These are phyloP conservation scores for Aerospiza tachiro DNA, from an alignment of 2,797 vertebrate genomes.

Conservation along the genomic window DNA sequence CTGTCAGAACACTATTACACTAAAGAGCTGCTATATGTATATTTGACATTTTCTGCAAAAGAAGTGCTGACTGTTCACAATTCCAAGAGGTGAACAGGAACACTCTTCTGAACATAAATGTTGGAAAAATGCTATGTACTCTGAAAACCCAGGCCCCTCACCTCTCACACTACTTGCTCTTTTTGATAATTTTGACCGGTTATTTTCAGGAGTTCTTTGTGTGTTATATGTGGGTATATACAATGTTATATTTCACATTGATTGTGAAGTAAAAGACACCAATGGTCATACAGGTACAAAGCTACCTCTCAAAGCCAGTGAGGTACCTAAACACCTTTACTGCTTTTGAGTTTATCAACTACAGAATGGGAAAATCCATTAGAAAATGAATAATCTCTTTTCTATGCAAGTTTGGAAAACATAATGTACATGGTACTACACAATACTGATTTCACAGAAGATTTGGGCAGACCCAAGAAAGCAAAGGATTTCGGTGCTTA, in stretches of 20 bases:
- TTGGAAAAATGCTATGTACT: not conserved
- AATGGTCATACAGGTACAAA: not conserved
- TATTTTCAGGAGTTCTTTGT: not conserved
- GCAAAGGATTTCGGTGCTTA: not conserved
- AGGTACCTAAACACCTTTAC: not conserved
- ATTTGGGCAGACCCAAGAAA: not conserved
- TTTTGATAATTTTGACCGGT: not conserved
- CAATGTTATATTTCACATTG: not conserved
- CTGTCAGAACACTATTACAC: not conserved
- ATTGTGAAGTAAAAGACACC: not conserved
- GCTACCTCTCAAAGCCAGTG: not conserved
- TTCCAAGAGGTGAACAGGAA: not conserved
- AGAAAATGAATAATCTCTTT: not conserved
- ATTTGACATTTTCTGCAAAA: not conserved
- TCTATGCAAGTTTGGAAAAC: not conserved
- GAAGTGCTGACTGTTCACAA: not conserved
- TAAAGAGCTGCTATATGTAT: not conserved
- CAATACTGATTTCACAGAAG: not conserved
- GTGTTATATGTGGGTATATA: not conserved
- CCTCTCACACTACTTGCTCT: not conserved
- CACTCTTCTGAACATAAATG: not conserved
- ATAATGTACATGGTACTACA: not conserved
- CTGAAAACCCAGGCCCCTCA: not conserved
- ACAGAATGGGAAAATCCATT: not conserved
- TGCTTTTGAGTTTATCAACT: not conserved